A percentile compares a stretch with the other conserved stretches of the same genome.
These are phyloP conservation scores for Pluvialis apricaria DNA, from an alignment of 2,113 vertebrate genomes.

Conservation along the genomic window DNA sequence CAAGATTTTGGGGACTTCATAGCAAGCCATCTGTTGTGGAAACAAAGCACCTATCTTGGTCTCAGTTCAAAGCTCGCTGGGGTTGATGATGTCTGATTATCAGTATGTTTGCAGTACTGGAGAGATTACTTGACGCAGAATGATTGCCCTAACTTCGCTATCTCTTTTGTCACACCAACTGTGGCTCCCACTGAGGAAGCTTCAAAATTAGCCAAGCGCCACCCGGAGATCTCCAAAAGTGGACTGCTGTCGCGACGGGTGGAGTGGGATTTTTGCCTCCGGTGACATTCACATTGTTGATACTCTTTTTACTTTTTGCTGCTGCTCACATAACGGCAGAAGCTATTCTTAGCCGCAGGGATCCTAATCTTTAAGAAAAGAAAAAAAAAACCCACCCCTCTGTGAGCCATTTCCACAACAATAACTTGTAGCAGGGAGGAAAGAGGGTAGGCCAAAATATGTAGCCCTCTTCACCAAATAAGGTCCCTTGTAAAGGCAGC, in stretches of 20 bases:
- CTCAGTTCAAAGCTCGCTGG: background rate
- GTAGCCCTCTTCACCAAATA: slow-evolving; percentile 56
- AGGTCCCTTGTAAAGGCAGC: slow-evolving; percentile 15
- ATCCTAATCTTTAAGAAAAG: slow-evolving; percentile 2
- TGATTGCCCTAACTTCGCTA: background rate
- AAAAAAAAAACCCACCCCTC: background rate
- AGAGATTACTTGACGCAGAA: background rate
- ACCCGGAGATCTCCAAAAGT: background rate
- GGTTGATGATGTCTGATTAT: background rate
- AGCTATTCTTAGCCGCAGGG: slow-evolving; percentile 34
- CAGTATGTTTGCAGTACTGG: background rate
- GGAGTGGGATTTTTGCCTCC: background rate
- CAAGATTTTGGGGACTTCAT: background rate
- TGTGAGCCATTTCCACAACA: slow-evolving; percentile 43
- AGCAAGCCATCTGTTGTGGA: slow-evolving; percentile 21
- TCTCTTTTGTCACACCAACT: background rate
- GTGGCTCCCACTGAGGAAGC: background rate
- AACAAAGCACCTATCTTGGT: background rate
- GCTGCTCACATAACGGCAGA: background rate
- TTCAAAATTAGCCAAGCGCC: background rate
- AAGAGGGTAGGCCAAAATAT: slow-evolving; percentile 46
- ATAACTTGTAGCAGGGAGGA: slow-evolving; percentile 48
- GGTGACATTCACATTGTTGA: background rate
- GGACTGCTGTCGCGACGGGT: background rate
- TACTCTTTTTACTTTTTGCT: background rate